A percentile compares a stretch with the other conserved stretches of the same genome.
Evolutionary conservation across 2,888 invertebrate species (phyloP).

Genomic region (Allacma fusca): DNA sequence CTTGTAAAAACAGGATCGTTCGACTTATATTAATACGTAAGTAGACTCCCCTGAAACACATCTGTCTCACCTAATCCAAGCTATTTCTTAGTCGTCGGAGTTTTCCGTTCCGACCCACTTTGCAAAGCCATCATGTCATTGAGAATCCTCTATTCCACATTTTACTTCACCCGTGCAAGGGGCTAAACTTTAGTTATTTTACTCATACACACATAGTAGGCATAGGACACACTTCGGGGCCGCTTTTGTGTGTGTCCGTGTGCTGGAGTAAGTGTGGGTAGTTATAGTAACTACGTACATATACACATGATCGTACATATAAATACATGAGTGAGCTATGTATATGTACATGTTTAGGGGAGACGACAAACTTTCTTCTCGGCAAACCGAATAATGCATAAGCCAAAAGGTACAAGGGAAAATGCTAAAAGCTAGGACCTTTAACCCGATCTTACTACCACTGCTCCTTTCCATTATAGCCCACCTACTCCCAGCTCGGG

Average conservation of each 20-base stretch:
- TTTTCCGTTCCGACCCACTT: conserved; percentile 48
- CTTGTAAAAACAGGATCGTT: conserved; percentile 2
- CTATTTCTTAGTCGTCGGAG: conserved; percentile 47
- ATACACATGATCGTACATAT: too few relatives aligned
- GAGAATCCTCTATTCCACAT: conserved; percentile 30
- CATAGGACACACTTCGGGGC: too few relatives aligned
- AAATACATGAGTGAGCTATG: too few relatives aligned
- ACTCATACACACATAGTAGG: not conserved
- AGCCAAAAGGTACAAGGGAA: conserved; percentile 32
- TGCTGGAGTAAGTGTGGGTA: too few relatives aligned
- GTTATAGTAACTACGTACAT: too few relatives aligned
- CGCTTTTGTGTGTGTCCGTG: too few relatives aligned
- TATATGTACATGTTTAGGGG: not conserved
- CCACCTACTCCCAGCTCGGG: not conserved
- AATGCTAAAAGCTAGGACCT: conserved; percentile 39
- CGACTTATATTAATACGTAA: conserved; percentile 31
- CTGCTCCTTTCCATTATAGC: not conserved
- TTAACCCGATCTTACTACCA: conserved; percentile 33
- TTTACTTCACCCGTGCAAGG: conserved; percentile 30
- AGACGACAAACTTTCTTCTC: conserved; percentile 37
- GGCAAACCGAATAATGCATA: conserved; percentile 28
- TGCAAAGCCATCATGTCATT: conserved; percentile 39
- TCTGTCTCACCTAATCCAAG: conserved; percentile 51
- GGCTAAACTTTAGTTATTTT: conserved; percentile 27
- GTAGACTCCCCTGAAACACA: conserved; percentile 39